These are phyloP conservation scores for Mus pahari DNA, from an alignment of 2,113 vertebrate genomes.

Conservation along the genomic window DNA sequence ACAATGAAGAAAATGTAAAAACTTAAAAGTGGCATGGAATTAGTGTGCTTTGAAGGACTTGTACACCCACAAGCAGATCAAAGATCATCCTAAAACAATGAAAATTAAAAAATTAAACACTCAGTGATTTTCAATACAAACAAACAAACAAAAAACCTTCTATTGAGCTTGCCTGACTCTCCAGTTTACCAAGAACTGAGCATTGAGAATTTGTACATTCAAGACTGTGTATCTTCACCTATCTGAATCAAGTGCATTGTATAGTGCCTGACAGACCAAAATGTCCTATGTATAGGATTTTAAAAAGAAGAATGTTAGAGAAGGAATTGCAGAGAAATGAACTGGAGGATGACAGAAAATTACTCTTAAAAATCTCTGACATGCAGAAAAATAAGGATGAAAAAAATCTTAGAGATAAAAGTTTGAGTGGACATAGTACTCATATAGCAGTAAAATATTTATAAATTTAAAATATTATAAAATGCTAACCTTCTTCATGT, in stretches of 20 bases:
- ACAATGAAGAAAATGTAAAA: too few species aligned
- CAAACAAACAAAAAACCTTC: not conserved
- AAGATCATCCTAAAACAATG: not conserved
- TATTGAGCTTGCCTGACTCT: not conserved
- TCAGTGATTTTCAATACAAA: not conserved
- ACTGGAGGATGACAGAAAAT: not conserved
- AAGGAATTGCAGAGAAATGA: not conserved
- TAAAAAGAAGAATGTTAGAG: not conserved
- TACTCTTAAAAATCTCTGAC: not conserved
- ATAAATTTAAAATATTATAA: not conserved
- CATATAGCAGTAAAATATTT: not conserved
- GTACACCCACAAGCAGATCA: not conserved
- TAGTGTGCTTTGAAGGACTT: too few species aligned
- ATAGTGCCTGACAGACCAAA: not conserved
- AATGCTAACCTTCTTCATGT: not conserved
- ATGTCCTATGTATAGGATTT: not conserved
- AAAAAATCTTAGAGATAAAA: not conserved
- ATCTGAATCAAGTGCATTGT: not conserved
- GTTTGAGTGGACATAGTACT: not conserved
- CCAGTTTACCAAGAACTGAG: not conserved
- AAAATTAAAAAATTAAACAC: not conserved
- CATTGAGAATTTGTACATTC: not conserved
- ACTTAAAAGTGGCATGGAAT: too few species aligned
- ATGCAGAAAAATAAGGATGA: not conserved
- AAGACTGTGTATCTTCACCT: not conserved